These are phyloP conservation scores for Apostichopus leukothele DNA, from an alignment of 53 echinoderm and acorn worm genomes.

Conservation along the genomic window DNA sequence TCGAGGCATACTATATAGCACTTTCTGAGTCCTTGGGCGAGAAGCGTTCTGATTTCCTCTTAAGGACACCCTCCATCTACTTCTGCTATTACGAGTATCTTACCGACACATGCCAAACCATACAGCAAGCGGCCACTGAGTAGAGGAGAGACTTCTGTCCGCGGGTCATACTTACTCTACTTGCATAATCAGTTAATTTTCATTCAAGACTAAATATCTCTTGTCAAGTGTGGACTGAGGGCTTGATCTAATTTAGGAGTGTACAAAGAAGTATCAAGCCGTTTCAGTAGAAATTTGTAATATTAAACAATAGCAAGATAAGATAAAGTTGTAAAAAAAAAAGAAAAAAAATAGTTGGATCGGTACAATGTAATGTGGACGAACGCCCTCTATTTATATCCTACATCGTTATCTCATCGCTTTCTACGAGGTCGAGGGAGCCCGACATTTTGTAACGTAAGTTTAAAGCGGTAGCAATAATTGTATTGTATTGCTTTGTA, in stretches of 20 bases:
- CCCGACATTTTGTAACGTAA: too few species aligned
- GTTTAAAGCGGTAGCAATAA: too few species aligned
- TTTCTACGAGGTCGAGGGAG: too few species aligned
- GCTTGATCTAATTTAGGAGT: constrained; percentile 35
- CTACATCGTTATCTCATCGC: too few species aligned
- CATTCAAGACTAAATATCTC: constrained; percentile 14
- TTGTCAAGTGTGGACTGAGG: constrained; percentile 24
- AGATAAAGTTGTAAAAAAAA: background rate
- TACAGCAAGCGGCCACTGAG: background rate
- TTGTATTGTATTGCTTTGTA: too few species aligned
- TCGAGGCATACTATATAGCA: background rate
- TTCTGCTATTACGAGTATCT: constrained; percentile 34
- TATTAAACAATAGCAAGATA: background rate
- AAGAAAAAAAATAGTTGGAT: background rate
- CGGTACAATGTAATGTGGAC: background rate
- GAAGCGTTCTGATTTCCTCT: constrained; percentile 36
- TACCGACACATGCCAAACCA: constrained; percentile 25
- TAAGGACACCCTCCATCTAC: constrained; percentile 16
- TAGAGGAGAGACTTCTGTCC: background rate
- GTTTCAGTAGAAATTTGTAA: background rate
- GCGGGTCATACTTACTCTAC: constrained; percentile 41
- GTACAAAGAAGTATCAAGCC: constrained; percentile 2
- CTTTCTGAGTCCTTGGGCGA: background rate
- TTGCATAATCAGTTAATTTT: constrained; percentile 44
- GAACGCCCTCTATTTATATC: background rate